phyloP scores from a whole-genome alignment of 2,888 invertebrate species.

The Nephrotoma flavescens region DNA sequence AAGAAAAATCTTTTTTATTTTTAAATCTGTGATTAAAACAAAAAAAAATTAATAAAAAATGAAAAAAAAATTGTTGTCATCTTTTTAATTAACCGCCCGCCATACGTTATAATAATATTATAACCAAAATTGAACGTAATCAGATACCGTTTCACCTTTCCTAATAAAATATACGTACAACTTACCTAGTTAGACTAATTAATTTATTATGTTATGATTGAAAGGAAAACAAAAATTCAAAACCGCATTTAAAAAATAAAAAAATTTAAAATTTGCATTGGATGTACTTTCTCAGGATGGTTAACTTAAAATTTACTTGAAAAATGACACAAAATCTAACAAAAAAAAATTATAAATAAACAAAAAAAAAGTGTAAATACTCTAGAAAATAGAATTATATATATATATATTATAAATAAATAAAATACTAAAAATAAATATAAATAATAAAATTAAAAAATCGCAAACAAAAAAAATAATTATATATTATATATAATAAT shows the following conservation, averaged over 20 bases:
- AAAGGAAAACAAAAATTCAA: background rate
- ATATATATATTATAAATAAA: background rate
- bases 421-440: background rate
- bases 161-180: background rate
- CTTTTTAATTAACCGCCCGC: background rate
- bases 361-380: background rate
- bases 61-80: background rate
- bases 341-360: background rate
- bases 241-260: background rate
- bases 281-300: background rate
- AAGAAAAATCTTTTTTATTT: background rate
- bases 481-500: background rate
- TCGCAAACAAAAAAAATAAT: background rate
- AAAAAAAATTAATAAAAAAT: background rate
- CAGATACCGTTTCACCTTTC: background rate
- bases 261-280: background rate
- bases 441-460: background rate
- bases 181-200: background rate
- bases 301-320: background rate
- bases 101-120: background rate
- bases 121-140: background rate
- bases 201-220: background rate
- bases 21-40: background rate
- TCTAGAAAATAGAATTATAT: background rate
- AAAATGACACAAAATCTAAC: background rate